Evolutionary conservation across 1,140 invertebrate species (phyloP), one percentile per base, ranked within the genome.

Genomic region (Drosophila eugracilis): DNA sequence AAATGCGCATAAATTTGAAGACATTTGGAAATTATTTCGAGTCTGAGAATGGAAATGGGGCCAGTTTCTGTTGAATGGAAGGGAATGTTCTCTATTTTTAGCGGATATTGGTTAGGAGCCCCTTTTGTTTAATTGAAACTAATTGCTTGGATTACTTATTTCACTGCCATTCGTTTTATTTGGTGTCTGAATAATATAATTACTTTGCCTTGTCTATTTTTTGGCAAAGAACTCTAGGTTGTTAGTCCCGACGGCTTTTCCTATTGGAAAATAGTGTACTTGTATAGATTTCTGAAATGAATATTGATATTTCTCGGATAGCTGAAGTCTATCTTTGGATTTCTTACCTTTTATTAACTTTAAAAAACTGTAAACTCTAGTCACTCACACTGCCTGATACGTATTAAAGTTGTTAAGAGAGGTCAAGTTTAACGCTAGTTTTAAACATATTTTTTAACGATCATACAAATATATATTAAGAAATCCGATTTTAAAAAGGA

Each of bases 11-110:
- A 75, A 75, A 69, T 75, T 75, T 66, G 44, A 42, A 66, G 71
- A 73, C 59, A 75, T 75, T 75, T 75, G 45, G 17, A 69, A 60
- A 75, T 75, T 75, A 75, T 75, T 75, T 54, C 4, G 55, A 55
- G 21, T 60, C 54, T 41, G 39, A 22, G 30, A 54, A 62, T 62
- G 67, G 39, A 73, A 62, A 62, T 48, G 28, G 30, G 30, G 55
- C 22, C 44, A 36, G 32, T 74, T 42, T 49, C 26, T 14, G 30
- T 10, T 39, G 32, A 62, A 45, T 28, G 39, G n/a, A n/a, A 15
- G 36, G 15, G 15, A 59, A 42, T 59, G 22, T 17, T 15, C 4
- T 2, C 5, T 17, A 34, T 45, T 28, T 24, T 47, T 15, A 21
- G n/a, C 6, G 1, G 3, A 59, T 30, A 30, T 58, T 58, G 44